These are phyloP conservation scores for Punctoribates punctum DNA, from an alignment of 2,888 invertebrate genomes.

Conservation along the genomic window DNA sequence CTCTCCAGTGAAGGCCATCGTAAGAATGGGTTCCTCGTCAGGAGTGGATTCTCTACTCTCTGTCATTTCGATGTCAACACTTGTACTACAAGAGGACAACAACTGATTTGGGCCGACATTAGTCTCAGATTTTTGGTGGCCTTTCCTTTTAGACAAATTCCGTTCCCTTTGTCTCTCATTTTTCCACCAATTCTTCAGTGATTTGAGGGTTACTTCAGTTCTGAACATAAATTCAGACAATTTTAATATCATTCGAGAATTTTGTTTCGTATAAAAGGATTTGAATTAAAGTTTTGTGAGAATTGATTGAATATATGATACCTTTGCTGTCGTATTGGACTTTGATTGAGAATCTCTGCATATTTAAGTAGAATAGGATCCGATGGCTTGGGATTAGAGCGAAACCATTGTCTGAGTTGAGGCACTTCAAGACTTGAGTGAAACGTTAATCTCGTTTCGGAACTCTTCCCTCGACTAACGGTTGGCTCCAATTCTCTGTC, in stretches of 20 bases:
- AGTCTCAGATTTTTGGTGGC: not conserved
- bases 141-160: constrained; percentile 29
- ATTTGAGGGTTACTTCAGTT: constrained; percentile 51
- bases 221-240: constrained; percentile 45
- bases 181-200: constrained; percentile 54
- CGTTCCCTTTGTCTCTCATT: constrained; percentile 52
- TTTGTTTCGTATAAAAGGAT: too few species aligned
- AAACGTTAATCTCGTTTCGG: constrained; percentile 51
- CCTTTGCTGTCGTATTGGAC: constrained; percentile 49
- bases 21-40: constrained; percentile 20
- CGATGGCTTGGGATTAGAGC: constrained; percentile 50
- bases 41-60: not conserved
- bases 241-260: constrained; percentile 25
- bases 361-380: constrained; percentile 50
- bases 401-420: constrained; percentile 52
- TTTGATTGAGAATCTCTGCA: constrained; percentile 52
- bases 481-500: not conserved
- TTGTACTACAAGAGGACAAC: not conserved
- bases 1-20: constrained; percentile 7
- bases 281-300: too few species aligned
- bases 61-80: not conserved
- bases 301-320: constrained; percentile 29
- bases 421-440: constrained; percentile 53
- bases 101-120: constrained; percentile 1
- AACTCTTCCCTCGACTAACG: not conserved